These are phyloP conservation scores for Leptinotarsa undecemlineata DNA, from an alignment of 1,140 invertebrate genomes.

Conservation along the genomic window DNA sequence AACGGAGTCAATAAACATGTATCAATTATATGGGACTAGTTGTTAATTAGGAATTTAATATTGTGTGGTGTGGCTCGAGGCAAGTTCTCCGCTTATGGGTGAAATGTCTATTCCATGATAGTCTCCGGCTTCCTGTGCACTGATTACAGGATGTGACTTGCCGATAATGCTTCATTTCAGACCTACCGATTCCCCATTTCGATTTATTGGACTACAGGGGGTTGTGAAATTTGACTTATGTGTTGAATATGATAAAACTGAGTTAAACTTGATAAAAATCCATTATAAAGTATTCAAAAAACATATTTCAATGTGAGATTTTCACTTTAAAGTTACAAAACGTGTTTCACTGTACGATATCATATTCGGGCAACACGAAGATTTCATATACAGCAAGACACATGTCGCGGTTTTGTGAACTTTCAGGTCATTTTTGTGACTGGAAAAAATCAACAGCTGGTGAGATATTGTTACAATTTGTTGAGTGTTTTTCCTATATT, in stretches of 20 bases:
- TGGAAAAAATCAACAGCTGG: too few species aligned
- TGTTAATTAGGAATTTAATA: constrained; percentile 25
- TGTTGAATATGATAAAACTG: neutral
- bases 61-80: constrained; percentile 1
- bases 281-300: too few species aligned
- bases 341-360: too few species aligned
- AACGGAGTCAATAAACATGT: constrained; percentile 1
- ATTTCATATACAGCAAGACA: too few species aligned
- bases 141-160: constrained; percentile 15
- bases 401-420: too few species aligned
- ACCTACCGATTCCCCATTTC: neutral
- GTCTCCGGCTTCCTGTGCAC: constrained; percentile 15
- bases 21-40: constrained; percentile 22
- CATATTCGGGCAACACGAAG: too few species aligned
- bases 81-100: constrained; percentile 10
- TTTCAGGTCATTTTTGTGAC: too few species aligned
- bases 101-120: constrained; percentile 10
- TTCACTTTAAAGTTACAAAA: too few species aligned
- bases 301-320: too few species aligned
- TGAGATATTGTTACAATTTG: too few species aligned
- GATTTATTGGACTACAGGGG: neutral
- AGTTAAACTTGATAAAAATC: too few species aligned
- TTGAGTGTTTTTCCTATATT: too few species aligned
- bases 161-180: constrained; percentile 9
- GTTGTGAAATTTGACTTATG: neutral